Conservation (phyloP, 2,113 vertebrate genomes). For the Natator depressus region DNA sequence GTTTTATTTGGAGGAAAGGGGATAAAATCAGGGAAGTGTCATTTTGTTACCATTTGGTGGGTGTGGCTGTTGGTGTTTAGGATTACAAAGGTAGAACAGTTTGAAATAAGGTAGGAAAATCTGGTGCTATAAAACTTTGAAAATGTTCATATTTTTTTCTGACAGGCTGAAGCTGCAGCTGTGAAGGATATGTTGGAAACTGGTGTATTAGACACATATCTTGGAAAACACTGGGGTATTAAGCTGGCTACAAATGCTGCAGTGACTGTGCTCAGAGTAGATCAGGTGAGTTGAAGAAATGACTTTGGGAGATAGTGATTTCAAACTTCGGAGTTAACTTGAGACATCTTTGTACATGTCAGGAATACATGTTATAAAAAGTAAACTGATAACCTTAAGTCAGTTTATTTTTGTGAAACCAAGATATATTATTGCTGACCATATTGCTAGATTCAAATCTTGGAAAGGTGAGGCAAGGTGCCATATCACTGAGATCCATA, state of each 20-base stretch:
- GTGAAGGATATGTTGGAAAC: constrained; percentile 94
- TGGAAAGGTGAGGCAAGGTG: background rate
- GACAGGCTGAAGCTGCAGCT: constrained; percentile 88
- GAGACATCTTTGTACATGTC: background rate
- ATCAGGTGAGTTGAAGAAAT: constrained; percentile 87
- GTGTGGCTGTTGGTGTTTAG: background rate
- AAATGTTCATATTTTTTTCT: background rate
- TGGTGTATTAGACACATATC: constrained; percentile 89
- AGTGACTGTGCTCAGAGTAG: constrained; percentile 93
- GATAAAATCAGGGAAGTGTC: background rate
- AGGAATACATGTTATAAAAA: background rate
- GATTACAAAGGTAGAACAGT: background rate
- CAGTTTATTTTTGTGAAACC: background rate
- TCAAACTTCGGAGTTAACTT: background rate
- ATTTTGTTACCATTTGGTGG: background rate
- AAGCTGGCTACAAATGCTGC: constrained; percentile 96
- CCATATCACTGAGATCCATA: background rate
- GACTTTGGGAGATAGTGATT: background rate
- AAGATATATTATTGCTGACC: background rate
- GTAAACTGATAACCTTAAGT: background rate
- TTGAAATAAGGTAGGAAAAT: background rate
- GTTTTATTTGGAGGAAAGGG: background rate
- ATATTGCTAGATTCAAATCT: fast-evolving
- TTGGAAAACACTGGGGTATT: constrained; percentile 95
- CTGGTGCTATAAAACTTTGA: background rate